These are phyloP conservation scores for Epizoanthus fatuus DNA, from an alignment of 92 coral and sea anemone species.

Conservation along the genomic window DNA sequence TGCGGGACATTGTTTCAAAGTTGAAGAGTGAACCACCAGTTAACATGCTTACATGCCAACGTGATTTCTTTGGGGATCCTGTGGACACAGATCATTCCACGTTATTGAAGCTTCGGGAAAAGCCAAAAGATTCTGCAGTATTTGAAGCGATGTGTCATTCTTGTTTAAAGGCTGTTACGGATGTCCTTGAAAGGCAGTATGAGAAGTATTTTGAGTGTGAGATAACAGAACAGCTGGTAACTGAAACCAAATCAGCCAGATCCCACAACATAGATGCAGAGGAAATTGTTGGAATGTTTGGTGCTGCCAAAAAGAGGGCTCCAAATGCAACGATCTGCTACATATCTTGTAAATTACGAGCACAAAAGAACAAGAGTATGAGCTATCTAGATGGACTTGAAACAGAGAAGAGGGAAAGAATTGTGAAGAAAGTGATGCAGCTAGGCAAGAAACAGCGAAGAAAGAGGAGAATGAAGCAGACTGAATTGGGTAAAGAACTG, in stretches of 20 bases:
- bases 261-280: conserved; percentile 22
- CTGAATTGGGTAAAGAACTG: neutral
- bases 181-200: conserved; percentile 19
- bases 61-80: neutral
- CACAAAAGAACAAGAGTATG: neutral
- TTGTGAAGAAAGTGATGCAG: neutral
- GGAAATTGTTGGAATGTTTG: conserved; percentile 18
- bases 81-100: neutral
- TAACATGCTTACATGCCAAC: neutral
- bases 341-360: neutral
- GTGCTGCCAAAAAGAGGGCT: neutral
- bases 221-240: neutral
- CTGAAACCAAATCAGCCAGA: conserved; percentile 15
- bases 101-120: neutral
- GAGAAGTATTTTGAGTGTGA: conserved; percentile 1
- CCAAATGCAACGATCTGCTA: conserved; percentile 28
- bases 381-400: neutral
- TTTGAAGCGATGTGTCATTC: neutral
- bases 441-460: neutral
- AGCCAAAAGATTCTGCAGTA: neutral
- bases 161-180: neutral
- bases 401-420: neutral
- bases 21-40: neutral
- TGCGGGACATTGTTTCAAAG: neutral
- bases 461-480: conserved; percentile 2